Conservation (phyloP, 2,888 invertebrate genomes). For the Yponomeuta plumbellus region DNA sequence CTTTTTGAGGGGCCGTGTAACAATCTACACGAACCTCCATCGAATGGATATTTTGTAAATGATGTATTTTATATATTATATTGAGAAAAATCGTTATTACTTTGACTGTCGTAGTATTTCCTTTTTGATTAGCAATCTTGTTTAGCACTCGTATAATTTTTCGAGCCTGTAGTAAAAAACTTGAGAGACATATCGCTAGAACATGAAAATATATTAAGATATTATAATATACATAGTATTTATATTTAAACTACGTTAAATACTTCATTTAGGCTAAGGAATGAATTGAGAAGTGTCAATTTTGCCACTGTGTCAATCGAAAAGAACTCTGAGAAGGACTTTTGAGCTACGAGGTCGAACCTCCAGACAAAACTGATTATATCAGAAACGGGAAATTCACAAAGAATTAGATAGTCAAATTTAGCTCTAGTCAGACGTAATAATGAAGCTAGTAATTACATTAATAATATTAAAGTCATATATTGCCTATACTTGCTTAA, state of each 20-base stretch:
- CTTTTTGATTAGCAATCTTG: constrained; percentile 44
- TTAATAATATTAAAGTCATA: constrained; percentile 36
- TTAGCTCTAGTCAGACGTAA: constrained; percentile 49
- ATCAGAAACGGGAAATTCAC: constrained; percentile 44
- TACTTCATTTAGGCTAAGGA: constrained; percentile 18
- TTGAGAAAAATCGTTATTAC: constrained; percentile 34
- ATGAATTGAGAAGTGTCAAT: constrained; percentile 27
- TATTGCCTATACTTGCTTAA: constrained; percentile 59
- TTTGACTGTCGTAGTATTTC: constrained; percentile 23
- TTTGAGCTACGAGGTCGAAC: constrained; percentile 41
- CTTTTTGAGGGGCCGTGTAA: constrained; percentile 49
- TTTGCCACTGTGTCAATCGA: constrained; percentile 63
- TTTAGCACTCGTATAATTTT: constrained; percentile 40
- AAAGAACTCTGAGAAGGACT: neutral
- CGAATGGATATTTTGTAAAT: constrained; percentile 63
- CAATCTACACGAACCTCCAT: constrained; percentile 37
- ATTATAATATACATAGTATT: constrained; percentile 37
- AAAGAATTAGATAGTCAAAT: constrained; percentile 67
- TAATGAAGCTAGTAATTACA: constrained; percentile 45
- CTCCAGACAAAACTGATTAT: constrained; percentile 42
- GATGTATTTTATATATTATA: constrained; percentile 72
- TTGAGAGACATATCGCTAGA: constrained; percentile 74
- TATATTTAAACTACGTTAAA: constrained; percentile 21
- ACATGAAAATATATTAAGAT: constrained; percentile 54
- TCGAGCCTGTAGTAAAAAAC: constrained; percentile 62